Evolutionary conservation across 2,888 invertebrate species (phyloP), one percentile per base, ranked within the genome.

Genomic region (Trilocha varians): DNA sequence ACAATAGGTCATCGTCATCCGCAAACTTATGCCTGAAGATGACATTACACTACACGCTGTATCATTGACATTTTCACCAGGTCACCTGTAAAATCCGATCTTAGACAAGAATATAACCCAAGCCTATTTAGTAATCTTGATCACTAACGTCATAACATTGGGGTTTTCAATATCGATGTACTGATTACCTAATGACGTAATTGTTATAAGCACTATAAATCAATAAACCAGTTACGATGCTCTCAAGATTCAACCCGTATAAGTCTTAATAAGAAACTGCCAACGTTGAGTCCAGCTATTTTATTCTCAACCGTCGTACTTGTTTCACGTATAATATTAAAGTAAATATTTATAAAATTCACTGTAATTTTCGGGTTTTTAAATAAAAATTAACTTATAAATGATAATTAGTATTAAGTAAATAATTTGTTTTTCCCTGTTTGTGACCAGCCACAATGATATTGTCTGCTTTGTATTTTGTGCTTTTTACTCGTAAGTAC

Each of bases 401-500:
- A 25, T 25, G 11, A 4, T 38, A 16, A 13, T 42, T 15, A 34
- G 18, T 32, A 38, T 15, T 16, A 36, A 14, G 13, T 13, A 14
- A 13, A 34, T 16, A 44, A 40, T 42, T 53, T 48, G 57, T 58
- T 78, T 75, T 77, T 75, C 74, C 75, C 66, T 49, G 57, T 68
- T 54, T 51, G 55, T 48, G 47, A 50, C 55, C 58, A 52, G 53
- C 53, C 57, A 57, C 60, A 65, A 84, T 83, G 83, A 59, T n/a
- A n/a, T n/a, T 59, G 65, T 53, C 61, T 42, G 60, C 56, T 55
- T 59, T 71, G 52, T 65, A 52, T 59, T 58, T 70, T 46, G 49
- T 72, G 46, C 56, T 79, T 63, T 73, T 78, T 70, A 60, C 72
- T 45, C 83, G 83, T 84, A 50, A 84, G 83, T 78, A 63, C 46